phyloP scores from a whole-genome alignment of 2,888 invertebrate species.

The Caenorhabditis sp. region DNA sequence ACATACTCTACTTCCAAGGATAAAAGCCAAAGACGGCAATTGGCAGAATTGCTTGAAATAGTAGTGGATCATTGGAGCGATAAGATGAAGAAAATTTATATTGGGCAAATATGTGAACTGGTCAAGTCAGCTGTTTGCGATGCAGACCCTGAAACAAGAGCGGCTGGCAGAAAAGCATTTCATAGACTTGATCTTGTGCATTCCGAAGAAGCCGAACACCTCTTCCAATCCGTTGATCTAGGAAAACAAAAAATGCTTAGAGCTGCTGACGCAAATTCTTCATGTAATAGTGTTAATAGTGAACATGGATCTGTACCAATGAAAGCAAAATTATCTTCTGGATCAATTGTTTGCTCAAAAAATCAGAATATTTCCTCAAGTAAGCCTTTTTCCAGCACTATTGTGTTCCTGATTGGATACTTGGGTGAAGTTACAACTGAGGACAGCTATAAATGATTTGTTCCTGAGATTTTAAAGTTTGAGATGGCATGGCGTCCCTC shows the following conservation, averaged over 20 bases:
- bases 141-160: conserved; percentile 55
- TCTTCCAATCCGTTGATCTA: conserved; percentile 43
- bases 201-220: conserved; percentile 39
- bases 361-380: conserved; percentile 38
- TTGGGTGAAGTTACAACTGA: too few species aligned
- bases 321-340: conserved; percentile 48
- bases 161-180: conserved; percentile 44
- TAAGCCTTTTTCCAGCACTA: background rate
- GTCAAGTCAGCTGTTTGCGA: conserved; percentile 50
- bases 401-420: too few species aligned
- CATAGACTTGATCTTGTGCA: conserved; percentile 34
- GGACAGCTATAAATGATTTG: too few species aligned
- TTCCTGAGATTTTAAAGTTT: background rate
- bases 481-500: background rate
- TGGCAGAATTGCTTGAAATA: conserved; percentile 34
- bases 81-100: conserved; percentile 23
- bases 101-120: conserved; percentile 40
- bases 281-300: conserved; percentile 41
- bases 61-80: conserved; percentile 52
- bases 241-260: conserved; percentile 53
- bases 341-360: conserved; percentile 6
- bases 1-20: conserved; percentile 52
- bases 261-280: conserved; percentile 31
- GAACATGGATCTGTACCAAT: conserved; percentile 43
- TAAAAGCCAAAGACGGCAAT: conserved; percentile 51